Evolutionary conservation across 2,797 vertebrate genomes (phyloP), one percentile per base, ranked within the genome.

Genomic region (Phataginus tricuspis): DNA sequence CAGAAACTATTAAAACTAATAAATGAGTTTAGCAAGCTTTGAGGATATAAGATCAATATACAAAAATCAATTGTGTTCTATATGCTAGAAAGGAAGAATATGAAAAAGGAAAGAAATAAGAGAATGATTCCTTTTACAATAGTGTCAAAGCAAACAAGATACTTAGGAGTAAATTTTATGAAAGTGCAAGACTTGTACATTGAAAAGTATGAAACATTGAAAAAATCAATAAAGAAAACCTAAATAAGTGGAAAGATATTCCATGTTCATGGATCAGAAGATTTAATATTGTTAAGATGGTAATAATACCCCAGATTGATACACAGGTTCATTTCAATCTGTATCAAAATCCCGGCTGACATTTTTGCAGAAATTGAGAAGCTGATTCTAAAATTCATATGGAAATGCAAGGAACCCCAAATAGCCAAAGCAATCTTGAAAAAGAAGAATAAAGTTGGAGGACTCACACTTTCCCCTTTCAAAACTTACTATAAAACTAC

Each of bases 11-110:
- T 91, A 61, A 59, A 61, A 71, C 27, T 75, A 80, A 64, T 55
- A 93, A 55, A 88, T 91, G 21, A 82, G 4, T 51, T 89, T 59
- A 94, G 23, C 42, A 86, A 92, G 25, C 14, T 83, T 90, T 92
- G 78, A 77, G 74, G 64, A 61, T 86, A 80, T 15, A 87, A 90
- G 57, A 79, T 79, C 18, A 74, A 45, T 78, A 71, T 25, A 72
- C 66, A 87, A 53, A 79, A 80, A 78, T 39, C 13, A 42, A 2
- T 78, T 49, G 12, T 90, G 78, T 42, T 71, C 31, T 45, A 51
- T 13, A 68, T 0, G 53, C 61, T 42, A 80, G 34, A 14, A 80
- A 68, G 64, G 21, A 45, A 80, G 14, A 82, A 37, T 71, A 25
- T 75, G 42, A 75, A 80, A 72, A 55, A 85, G 45, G 27, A 59